Conservation (phyloP, 2,888 invertebrate genomes). For the Eupeodes latifasciatus region DNA sequence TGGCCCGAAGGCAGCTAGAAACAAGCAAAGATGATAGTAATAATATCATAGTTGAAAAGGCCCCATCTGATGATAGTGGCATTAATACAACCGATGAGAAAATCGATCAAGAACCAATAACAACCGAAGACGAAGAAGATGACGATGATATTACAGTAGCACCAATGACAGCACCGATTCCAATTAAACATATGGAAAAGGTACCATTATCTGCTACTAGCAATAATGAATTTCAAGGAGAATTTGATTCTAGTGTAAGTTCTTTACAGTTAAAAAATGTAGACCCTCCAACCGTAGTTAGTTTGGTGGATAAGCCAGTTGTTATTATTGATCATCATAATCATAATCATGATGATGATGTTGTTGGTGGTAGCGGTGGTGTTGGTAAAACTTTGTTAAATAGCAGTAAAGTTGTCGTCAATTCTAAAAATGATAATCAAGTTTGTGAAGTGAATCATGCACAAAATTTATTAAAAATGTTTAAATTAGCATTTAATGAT, state of each 20-base stretch:
- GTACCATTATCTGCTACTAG: conserved; percentile 63
- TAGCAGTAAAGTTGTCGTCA: conserved; percentile 57
- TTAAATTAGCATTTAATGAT: conserved; percentile 81
- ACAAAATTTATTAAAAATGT: conserved; percentile 82
- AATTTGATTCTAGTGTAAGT: conserved; percentile 76
- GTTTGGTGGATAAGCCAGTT: conserved; percentile 75
- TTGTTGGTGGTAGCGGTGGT: conserved; percentile 66
- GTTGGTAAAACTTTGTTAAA: conserved; percentile 65
- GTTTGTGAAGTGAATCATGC: conserved; percentile 82
- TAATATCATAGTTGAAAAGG: conserved; percentile 61
- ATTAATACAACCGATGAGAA: conserved; percentile 89
- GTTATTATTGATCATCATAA: conserved; percentile 66
- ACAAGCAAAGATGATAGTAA: conserved; percentile 55
- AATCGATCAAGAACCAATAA: conserved; percentile 77
- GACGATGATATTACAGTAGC: conserved; percentile 72
- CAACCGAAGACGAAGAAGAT: conserved; percentile 66
- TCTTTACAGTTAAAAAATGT: conserved; percentile 72
- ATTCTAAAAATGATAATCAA: conserved; percentile 27
- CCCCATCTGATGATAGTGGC: conserved; percentile 86
- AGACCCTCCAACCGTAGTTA: conserved; percentile 74
- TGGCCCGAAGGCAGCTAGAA: conserved; percentile 77
- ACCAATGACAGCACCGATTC: conserved; percentile 30
- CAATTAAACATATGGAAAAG: conserved; percentile 58
- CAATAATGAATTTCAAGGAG: conserved; percentile 73
- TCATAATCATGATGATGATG: conserved; percentile 22